phyloP scores from a whole-genome alignment of 2,113 vertebrate genomes.

The Hypomesus transpacificus region DNA sequence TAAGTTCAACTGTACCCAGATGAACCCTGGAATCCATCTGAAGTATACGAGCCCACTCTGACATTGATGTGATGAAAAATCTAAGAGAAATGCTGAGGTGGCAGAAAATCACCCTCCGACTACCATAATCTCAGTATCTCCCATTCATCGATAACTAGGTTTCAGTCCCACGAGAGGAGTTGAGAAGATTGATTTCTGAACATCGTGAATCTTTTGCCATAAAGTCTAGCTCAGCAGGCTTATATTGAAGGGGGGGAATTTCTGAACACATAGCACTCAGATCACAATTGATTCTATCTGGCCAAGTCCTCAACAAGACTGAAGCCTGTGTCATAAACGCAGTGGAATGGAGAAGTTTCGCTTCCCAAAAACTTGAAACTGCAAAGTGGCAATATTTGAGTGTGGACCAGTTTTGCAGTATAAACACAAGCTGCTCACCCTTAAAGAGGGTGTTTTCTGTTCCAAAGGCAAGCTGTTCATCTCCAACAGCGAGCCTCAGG shows the following conservation, averaged over 20 bases:
- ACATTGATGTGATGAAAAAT: slow-evolving; percentile 12
- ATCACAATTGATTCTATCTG: slow-evolving; percentile 20
- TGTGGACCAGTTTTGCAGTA: slow-evolving; percentile 4
- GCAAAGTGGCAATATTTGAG: slow-evolving; percentile 15
- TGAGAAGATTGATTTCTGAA: slow-evolving; percentile 45
- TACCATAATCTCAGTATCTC: slow-evolving; percentile 15
- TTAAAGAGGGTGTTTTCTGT: neutral
- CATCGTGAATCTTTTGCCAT: slow-evolving; percentile 32
- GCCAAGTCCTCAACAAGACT: slow-evolving; percentile 16
- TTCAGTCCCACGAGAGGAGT: slow-evolving; percentile 20
- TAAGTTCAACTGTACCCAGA: slow-evolving; percentile 3
- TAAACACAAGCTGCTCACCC: slow-evolving; percentile 10
- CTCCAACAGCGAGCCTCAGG: slow-evolving; percentile 1
- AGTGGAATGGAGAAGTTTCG: neutral
- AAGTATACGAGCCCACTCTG: neutral
- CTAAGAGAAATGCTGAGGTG: neutral
- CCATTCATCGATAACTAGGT: slow-evolving; percentile 38
- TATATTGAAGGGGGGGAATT: slow-evolving; percentile 31
- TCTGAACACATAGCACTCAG: slow-evolving; percentile 18
- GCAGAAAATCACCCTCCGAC: neutral
- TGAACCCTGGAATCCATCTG: slow-evolving; percentile 1
- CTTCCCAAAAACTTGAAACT: neutral
- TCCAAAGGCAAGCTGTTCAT: slow-evolving; percentile 29
- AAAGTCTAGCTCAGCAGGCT: slow-evolving; percentile 28
- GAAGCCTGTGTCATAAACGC: slow-evolving; percentile 7